Evolutionary conservation across 2,797 vertebrate genomes (phyloP).

Genomic region (Bradypus variegatus): DNA sequence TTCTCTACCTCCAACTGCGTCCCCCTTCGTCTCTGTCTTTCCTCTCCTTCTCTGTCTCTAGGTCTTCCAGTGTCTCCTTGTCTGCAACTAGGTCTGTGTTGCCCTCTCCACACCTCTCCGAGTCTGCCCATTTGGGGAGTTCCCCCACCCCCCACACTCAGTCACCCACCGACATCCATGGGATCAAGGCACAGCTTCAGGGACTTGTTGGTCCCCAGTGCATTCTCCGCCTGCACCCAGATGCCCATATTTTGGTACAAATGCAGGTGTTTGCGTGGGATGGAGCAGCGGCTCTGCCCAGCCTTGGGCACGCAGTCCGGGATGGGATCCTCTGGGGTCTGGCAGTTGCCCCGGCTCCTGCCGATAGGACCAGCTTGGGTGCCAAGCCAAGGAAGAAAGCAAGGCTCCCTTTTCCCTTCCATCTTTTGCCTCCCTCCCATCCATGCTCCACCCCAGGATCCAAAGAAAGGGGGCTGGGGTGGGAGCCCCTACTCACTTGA

Average conservation of each 20-base stretch:
- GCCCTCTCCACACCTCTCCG: background rate
- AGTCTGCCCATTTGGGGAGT: background rate
- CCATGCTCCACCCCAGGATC: background rate
- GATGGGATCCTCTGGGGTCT: background rate
- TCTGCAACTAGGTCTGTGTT: background rate
- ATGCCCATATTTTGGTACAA: constrained; percentile 77
- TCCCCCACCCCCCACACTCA: background rate
- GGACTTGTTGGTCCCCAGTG: constrained; percentile 74
- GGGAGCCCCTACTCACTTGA: constrained; percentile 59
- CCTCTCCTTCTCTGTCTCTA: background rate
- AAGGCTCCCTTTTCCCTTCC: background rate
- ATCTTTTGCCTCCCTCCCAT: background rate
- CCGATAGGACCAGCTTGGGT: constrained; percentile 13
- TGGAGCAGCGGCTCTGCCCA: constrained; percentile 64
- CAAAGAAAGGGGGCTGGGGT: background rate
- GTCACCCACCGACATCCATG: constrained; percentile 79
- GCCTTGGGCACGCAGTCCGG: constrained; percentile 47
- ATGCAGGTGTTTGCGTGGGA: constrained; percentile 76
- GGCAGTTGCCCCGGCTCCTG: constrained; percentile 65
- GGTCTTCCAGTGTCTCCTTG: background rate
- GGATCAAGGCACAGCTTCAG: constrained; percentile 76
- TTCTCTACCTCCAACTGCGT: background rate
- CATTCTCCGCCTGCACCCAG: constrained; percentile 80
- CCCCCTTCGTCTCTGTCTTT: background rate
- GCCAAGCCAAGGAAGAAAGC: constrained; percentile 3